phyloP scores from a whole-genome alignment of 2,797 vertebrate species.

The Darevskia nairensis region DNA sequence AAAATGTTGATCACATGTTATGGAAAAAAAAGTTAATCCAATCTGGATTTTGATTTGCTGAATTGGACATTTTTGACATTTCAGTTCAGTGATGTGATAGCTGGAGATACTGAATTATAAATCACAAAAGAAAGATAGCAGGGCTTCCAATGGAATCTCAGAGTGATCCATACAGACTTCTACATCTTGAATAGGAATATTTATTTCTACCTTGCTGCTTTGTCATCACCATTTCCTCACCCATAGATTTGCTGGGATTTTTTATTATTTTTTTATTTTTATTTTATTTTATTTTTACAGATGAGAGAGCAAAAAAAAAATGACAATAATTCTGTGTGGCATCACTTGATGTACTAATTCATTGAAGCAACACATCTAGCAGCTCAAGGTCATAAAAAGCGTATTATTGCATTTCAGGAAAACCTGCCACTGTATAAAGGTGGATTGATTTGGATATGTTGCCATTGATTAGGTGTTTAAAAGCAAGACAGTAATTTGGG shows the following conservation, averaged over 20 bases:
- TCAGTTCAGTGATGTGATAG: not conserved
- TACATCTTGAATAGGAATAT: not conserved
- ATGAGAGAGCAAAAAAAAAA: not conserved
- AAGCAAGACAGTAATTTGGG: constrained; percentile 51
- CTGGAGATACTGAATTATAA: not conserved
- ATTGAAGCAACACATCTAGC: constrained; percentile 38
- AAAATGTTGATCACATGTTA: no score
- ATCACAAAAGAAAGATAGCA: not conserved
- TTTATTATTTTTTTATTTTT: not conserved
- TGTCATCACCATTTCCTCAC: not conserved
- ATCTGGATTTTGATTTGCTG: not conserved
- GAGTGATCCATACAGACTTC: not conserved
- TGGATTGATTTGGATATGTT: constrained; percentile 66
- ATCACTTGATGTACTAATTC: constrained; percentile 54
- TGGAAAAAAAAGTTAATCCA: not conserved
- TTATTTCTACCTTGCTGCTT: not conserved
- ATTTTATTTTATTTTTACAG: not conserved
- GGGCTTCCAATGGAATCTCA: no score
- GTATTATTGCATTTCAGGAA: constrained; percentile 59
- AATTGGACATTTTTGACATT: not conserved
- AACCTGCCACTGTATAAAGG: constrained; percentile 57
- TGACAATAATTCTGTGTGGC: not conserved
- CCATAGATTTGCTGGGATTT: not conserved
- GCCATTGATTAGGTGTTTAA: constrained; percentile 68
- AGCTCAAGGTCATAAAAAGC: constrained; percentile 59